These are phyloP conservation scores for Dynastes tityus DNA, from an alignment of 2,888 invertebrate genomes.

Conservation along the genomic window DNA sequence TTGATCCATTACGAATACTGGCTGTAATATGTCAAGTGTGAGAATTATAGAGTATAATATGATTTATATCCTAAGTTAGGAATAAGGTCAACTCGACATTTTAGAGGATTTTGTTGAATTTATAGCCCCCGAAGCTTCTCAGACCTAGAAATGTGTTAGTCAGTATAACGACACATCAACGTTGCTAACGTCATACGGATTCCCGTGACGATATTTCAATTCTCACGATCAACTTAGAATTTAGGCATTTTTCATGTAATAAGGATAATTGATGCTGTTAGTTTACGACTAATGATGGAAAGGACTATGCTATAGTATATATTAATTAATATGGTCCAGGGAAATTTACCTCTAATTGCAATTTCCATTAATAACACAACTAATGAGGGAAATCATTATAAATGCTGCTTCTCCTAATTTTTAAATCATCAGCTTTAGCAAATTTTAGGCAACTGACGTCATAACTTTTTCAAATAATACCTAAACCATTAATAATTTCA, in stretches of 20 bases:
- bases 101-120: constrained; percentile 59
- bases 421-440: no score
- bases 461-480: no score
- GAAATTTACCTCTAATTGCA: background rate
- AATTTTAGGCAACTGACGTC: no score
- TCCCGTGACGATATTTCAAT: background rate
- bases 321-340: background rate
- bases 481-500: no score
- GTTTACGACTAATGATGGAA: background rate
- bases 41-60: constrained; percentile 56
- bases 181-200: constrained; percentile 4
- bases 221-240: background rate
- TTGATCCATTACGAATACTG: constrained; percentile 53
- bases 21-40: constrained; percentile 54
- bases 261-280: background rate
- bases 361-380: background rate
- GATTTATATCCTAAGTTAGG: constrained; percentile 56
- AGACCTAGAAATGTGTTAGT: constrained; percentile 42
- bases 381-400: no score
- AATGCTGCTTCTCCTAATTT: no score
- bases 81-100: constrained; percentile 59
- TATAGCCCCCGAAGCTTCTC: constrained; percentile 52
- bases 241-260: background rate
- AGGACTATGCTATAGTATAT: background rate
- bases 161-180: constrained; percentile 20